These are phyloP conservation scores for Magallana gigas DNA, from an alignment of 1,140 invertebrate species.

Conservation along the genomic window DNA sequence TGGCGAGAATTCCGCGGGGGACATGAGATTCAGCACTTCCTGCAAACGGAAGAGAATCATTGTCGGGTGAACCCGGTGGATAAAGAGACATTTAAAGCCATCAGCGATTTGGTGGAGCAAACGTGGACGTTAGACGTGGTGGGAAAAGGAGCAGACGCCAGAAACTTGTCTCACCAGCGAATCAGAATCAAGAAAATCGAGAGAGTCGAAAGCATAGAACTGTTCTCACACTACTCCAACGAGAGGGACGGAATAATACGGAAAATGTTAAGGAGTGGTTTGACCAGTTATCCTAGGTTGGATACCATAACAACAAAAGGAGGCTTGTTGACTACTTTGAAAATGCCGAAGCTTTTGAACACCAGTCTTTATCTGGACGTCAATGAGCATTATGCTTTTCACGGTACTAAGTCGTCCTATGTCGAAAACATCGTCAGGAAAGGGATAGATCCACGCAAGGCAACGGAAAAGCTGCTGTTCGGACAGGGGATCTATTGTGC, in stretches of 20 bases:
- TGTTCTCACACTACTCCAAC: conserved; percentile 53
- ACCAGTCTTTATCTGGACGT: conserved; percentile 64
- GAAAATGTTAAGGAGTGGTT: conserved; percentile 11
- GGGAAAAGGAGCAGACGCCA: conserved; percentile 57
- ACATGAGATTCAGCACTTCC: not conserved
- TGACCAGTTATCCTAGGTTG: conserved; percentile 10
- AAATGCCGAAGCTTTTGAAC: conserved; percentile 52
- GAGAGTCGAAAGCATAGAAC: conserved; percentile 55
- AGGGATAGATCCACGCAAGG: conserved; percentile 64
- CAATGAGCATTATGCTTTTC: conserved; percentile 74
- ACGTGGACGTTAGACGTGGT: conserved; percentile 49
- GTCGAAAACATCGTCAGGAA: conserved; percentile 57
- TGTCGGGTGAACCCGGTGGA: conserved; percentile 16
- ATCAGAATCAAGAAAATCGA: conserved; percentile 57
- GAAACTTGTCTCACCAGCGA: conserved; percentile 40
- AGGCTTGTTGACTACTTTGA: conserved; percentile 40
- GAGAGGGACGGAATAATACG: conserved; percentile 32
- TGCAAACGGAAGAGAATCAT: not conserved
- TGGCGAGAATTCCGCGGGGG: conserved; percentile 42
- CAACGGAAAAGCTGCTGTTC: conserved; percentile 63
- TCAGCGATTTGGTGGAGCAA: conserved; percentile 43
- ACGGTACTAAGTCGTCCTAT: conserved; percentile 63
- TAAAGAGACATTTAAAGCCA: conserved; percentile 17
- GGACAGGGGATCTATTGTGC: conserved; percentile 68
- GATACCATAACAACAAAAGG: conserved; percentile 43